Conservation (phyloP, 1,140 invertebrate genomes). For the Pteromalus puparum region DNA sequence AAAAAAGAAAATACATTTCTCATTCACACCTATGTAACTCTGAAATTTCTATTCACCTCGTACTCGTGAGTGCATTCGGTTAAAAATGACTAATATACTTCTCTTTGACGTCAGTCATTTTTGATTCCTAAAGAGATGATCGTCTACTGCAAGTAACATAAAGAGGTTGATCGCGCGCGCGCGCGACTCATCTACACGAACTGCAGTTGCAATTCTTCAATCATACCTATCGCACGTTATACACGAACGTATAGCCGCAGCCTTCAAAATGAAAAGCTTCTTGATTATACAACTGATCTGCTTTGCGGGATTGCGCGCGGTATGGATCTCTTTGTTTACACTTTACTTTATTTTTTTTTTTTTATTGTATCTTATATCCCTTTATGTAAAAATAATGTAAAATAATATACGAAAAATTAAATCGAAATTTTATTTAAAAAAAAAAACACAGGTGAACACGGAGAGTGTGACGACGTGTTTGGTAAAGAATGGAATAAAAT, state of each 20-base stretch:
- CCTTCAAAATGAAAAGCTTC: neutral
- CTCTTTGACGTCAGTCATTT: conserved; percentile 3
- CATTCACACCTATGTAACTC: too few relatives aligned
- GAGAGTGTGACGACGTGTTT: neutral
- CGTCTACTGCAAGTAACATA: neutral
- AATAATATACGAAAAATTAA: too few relatives aligned
- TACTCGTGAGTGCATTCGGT: too few relatives aligned
- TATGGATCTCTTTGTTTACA: neutral
- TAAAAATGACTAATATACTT: neutral
- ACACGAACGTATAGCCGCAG: neutral
- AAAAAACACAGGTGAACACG: neutral
- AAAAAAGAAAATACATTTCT: too few relatives aligned
- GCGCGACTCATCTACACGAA: neutral
- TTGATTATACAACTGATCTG: neutral
- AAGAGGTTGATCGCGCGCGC: neutral
- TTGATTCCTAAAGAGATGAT: conserved; percentile 4
- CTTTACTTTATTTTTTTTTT: neutral
- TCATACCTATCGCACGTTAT: neutral
- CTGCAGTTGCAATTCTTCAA: neutral
- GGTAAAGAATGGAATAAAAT: neutral
- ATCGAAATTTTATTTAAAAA: neutral
- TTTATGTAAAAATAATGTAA: too few relatives aligned
- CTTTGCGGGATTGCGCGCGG: neutral
- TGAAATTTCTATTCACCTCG: neutral
- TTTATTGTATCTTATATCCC: too few relatives aligned